Evolutionary conservation across 92 coral and sea anemone species (phyloP).

Genomic region (Heteractis magnifica): DNA sequence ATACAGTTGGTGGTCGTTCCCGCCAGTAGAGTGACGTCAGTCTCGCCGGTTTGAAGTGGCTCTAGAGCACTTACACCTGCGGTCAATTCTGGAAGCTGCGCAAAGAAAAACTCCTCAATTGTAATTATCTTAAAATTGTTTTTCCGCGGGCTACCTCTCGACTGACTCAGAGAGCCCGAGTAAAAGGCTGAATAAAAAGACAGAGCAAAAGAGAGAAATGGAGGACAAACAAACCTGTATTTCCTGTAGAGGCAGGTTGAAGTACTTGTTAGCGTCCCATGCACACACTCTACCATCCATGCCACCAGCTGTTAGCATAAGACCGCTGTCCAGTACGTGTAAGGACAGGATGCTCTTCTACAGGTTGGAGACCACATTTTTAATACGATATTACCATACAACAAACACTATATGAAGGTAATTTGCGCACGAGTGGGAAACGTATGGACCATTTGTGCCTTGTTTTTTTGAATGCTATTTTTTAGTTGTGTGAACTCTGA

Average conservation of each 20-base stretch:
- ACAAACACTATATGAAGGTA: too few relatives aligned
- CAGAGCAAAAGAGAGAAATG: too few relatives aligned
- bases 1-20: slow-evolving; percentile 69
- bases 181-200: neutral
- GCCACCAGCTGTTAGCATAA: slow-evolving; percentile 77
- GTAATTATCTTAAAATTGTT: too few relatives aligned
- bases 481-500: too few relatives aligned
- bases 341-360: slow-evolving; percentile 75
- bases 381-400: too few relatives aligned
- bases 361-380: neutral
- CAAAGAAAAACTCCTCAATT: neutral
- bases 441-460: neutral
- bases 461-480: too few relatives aligned
- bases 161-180: neutral
- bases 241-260: slow-evolving; percentile 75
- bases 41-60: slow-evolving; percentile 63
- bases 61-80: slow-evolving; percentile 72
- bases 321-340: slow-evolving; percentile 70
- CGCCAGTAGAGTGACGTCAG: slow-evolving; percentile 61
- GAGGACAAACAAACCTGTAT: slow-evolving; percentile 54
- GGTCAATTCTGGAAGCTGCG: slow-evolving; percentile 62
- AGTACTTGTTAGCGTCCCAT: slow-evolving; percentile 87
- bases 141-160: too few relatives aligned
- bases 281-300: slow-evolving; percentile 75
- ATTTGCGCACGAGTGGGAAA: too few relatives aligned